Conservation (phyloP, 37 sponge, comb jelly and placozoan species). For the Diacarnus erythraeanus region DNA sequence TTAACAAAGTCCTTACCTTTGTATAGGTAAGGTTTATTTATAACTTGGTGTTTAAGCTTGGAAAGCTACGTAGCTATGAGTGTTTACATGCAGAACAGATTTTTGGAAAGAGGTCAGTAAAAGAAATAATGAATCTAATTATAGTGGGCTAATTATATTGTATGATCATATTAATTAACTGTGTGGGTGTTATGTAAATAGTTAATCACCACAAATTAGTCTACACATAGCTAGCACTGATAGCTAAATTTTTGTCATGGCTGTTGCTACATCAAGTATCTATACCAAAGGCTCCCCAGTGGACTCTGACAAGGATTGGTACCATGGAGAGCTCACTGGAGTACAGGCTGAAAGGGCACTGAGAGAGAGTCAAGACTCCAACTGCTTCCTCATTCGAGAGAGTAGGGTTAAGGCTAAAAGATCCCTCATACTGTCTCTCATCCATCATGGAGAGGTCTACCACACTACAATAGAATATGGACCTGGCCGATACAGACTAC, state of each 20-base stretch:
- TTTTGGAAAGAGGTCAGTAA: no score
- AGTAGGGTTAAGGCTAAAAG: background rate
- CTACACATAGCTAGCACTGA: no score
- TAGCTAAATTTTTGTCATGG: no score
- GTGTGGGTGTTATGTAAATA: no score
- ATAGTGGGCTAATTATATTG: no score
- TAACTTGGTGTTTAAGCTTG: conserved; percentile 69
- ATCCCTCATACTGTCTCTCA: background rate
- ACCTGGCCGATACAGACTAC: no score
- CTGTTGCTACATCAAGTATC: no score
- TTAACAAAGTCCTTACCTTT: conserved; percentile 74
- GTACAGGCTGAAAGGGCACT: background rate
- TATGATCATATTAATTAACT: no score
- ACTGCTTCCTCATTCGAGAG: background rate
- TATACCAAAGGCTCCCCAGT: background rate
- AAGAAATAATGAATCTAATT: no score
- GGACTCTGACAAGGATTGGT: background rate
- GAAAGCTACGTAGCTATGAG: no score
- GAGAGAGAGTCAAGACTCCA: background rate
- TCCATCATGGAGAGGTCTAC: background rate
- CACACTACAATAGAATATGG: background rate
- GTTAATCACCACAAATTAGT: no score
- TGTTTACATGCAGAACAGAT: no score
- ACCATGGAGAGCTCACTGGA: background rate
- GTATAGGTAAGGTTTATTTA: conserved; percentile 73